phyloP scores from a whole-genome alignment of 2,888 invertebrate species.

The Polyommatus iphigenia region DNA sequence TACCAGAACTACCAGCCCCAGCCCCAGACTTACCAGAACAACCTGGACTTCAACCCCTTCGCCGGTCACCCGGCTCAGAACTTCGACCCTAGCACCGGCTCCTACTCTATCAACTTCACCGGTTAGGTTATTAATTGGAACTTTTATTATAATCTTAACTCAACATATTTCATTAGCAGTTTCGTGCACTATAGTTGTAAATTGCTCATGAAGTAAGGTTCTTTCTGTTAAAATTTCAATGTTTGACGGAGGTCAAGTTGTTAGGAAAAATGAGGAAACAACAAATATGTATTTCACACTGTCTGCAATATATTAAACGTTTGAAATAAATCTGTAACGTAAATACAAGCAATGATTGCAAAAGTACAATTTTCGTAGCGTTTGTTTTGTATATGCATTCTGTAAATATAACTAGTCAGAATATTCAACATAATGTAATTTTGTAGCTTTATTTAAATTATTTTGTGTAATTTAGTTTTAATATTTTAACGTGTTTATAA shows the following conservation, averaged over 20 bases:
- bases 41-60: slow-evolving; percentile 73
- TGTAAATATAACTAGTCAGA: slow-evolving; percentile 38
- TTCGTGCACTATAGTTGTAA: neutral
- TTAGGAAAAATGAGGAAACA: neutral
- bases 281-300: neutral
- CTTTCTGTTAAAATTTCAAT: neutral
- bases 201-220: neutral
- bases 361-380: slow-evolving; percentile 9
- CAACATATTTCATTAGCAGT: neutral
- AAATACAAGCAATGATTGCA: neutral
- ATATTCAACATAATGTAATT: slow-evolving; percentile 39
- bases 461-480: slow-evolving; percentile 36
- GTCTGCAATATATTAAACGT: neutral
- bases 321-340: neutral
- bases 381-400: slow-evolving; percentile 34
- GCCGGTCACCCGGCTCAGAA: slow-evolving; percentile 86
- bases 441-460: slow-evolving; percentile 45
- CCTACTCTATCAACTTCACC: slow-evolving; percentile 88
- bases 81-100: slow-evolving; percentile 86
- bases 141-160: slow-evolving; percentile 3
- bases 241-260: neutral
- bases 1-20: slow-evolving; percentile 55
- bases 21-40: slow-evolving; percentile 53
- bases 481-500: slow-evolving; percentile 20
- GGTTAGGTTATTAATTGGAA: slow-evolving; percentile 58